Base-by-base conservation (phyloP, 35 echinoderm and acorn worm species). In the Patiria miniata region DNA sequence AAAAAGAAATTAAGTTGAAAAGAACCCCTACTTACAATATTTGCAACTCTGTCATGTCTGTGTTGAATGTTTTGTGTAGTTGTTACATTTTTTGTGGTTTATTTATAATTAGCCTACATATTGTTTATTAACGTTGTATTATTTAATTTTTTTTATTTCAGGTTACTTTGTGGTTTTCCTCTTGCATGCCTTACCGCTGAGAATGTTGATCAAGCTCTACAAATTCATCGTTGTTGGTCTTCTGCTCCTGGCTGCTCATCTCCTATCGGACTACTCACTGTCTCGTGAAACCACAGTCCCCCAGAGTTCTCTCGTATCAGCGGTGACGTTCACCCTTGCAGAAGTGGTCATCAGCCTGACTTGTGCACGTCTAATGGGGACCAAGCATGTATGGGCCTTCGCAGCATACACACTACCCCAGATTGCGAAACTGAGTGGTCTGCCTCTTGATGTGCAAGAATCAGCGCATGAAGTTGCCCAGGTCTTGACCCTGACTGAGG, bases 131-230 rank as follows among this genome's bases (percentile, higher is more conserved):
- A 42, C 10, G 30, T 84, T n/a, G 77, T 84, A 38, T 56, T 52
- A n/a, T n/a, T 30, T 78, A 19, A 30, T 88, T 57, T 39, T 83
- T 86, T 84, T 51, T 50, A 18, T 59, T 93, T 9, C 77, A 99
- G 96, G 96, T 94, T 99, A 94, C 37, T 51, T 99, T 0, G 79
- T 92, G 23, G 96, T 86, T 14, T 81, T 99, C 12, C 82, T 94
- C 30, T 83, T 99, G 21, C 89, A 95, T 78, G 89, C 87, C 22
- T 83, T 99, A 16, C 93, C 96, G 60, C 73, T 99, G 9, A 68
- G 87, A 36, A 91, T 90, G 79, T 83, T 99, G 7, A 51, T 92
- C 56, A 82, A 94, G 77, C n/a, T 94, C 40, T 99, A 99, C 78
- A 37, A 83, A 5, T 89, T 94, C 78, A 59, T 99, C 15, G 61